Percentiles rank a stretch among this genome's conserved stretches.
Evolutionary conservation across 2,113 vertebrate genomes (phyloP).

Genomic region (Vulpes vulpes): DNA sequence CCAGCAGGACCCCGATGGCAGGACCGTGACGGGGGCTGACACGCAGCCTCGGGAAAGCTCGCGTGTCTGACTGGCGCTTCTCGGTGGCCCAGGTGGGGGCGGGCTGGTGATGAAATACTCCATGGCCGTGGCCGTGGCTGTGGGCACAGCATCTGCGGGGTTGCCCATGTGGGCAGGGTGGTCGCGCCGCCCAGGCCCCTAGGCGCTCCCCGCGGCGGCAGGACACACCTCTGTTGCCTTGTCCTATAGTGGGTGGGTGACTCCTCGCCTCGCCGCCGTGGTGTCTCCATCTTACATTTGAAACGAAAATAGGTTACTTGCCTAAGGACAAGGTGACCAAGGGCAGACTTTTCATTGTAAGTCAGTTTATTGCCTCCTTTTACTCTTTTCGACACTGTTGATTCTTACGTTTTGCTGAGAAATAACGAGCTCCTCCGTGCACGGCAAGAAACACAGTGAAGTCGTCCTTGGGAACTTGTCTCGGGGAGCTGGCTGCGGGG

Average conservation of each 20-base stretch:
- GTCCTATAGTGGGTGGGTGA: too few relatives aligned
- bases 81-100: too few relatives aligned
- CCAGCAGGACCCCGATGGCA: background rate
- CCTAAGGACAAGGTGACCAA: background rate
- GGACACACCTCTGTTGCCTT: background rate
- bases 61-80: background rate
- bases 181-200: too few relatives aligned
- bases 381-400: background rate
- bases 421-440: background rate
- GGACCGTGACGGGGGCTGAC: background rate
- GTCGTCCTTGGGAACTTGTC: background rate
- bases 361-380: background rate
- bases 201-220: background rate
- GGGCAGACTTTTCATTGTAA: background rate
- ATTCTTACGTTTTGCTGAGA: constrained; percentile 29
- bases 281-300: background rate
- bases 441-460: background rate
- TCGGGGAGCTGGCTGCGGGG: background rate
- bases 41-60: background rate
- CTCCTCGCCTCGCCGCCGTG: too few relatives aligned
- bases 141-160: too few relatives aligned
- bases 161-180: too few relatives aligned
- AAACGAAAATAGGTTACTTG: constrained; percentile 18
- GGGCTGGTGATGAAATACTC: too few relatives aligned
- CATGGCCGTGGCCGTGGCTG: too few relatives aligned